Evolutionary conservation across 2,113 vertebrate species (phyloP).

Genomic region (Sclerurus mexicanus): DNA sequence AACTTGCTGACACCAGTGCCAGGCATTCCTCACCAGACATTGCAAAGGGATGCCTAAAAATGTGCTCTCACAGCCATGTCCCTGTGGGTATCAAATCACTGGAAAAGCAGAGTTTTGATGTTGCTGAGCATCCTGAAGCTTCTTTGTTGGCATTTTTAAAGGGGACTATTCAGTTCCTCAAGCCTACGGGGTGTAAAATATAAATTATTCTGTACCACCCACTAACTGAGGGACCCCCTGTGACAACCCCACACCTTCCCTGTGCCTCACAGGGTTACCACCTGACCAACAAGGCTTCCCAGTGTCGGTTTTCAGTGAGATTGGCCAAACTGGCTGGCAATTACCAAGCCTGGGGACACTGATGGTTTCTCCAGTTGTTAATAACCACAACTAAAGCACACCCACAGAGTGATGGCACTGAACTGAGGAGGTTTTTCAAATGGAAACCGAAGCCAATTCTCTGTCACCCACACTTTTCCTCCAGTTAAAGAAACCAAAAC

Average conservation of each 20-base stretch:
- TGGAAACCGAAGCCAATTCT: neutral
- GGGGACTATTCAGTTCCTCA: constrained; percentile 5
- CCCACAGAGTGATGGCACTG: neutral
- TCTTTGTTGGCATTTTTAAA: constrained; percentile 38
- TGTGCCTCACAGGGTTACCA: neutral
- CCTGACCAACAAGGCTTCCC: neutral
- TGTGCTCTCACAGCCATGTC: neutral
- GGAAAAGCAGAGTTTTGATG: neutral
- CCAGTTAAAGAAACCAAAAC: neutral
- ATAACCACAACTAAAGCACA: neutral
- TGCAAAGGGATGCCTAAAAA: neutral
- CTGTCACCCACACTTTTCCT: neutral
- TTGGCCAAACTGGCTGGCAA: neutral
- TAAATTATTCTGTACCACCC: neutral
- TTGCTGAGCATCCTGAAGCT: neutral
- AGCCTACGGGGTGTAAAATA: neutral
- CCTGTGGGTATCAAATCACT: neutral
- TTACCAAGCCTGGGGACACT: neutral
- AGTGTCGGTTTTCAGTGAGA: neutral
- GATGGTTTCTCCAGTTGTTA: neutral
- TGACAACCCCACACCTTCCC: neutral
- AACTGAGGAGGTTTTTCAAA: neutral
- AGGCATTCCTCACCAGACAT: neutral
- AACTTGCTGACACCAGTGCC: rapidly evolving
- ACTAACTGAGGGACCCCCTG: rapidly evolving